Evolutionary conservation across 2,797 vertebrate genomes (phyloP).

Genomic region (Trachurus trachurus): DNA sequence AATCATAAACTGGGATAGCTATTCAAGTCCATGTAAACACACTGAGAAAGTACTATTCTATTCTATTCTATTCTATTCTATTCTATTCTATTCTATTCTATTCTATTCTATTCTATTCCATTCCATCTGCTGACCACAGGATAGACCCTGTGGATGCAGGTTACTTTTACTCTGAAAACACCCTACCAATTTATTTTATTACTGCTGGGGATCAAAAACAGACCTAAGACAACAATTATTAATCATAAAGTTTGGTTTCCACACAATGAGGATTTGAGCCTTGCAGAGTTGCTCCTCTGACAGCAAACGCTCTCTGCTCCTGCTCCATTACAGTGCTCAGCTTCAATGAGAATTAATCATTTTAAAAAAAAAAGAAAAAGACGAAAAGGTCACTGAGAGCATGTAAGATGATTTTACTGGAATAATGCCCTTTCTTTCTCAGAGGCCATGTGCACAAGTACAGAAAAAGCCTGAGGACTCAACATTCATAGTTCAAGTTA

Average conservation of each 20-base stretch:
- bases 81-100: too few species aligned
- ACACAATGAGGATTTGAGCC: neutral
- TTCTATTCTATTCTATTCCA: too few species aligned
- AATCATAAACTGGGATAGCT: too few species aligned
- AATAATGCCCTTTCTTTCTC: conserved; percentile 25
- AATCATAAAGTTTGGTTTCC: neutral
- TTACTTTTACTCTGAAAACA: neutral
- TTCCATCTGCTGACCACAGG: neutral
- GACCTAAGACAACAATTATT: neutral
- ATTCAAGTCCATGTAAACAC: too few species aligned
- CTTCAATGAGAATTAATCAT: conserved; percentile 23
- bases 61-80: too few species aligned
- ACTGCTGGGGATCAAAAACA: neutral
- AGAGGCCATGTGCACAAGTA: neutral
- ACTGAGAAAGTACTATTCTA: too few species aligned
- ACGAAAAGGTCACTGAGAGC: conserved; percentile 34
- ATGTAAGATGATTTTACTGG: conserved; percentile 1
- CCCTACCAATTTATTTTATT: too few species aligned
- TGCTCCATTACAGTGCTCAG: neutral
- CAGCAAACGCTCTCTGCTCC: neutral
- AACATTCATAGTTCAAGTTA: conserved; percentile 3
- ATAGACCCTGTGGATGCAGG: neutral
- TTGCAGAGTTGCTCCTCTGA: neutral
- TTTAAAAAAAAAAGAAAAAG: conserved; percentile 10
- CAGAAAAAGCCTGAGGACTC: conserved; percentile 9